These are phyloP conservation scores for Lepidocyrtoides sp. DNA, from an alignment of 2,888 invertebrate species.

Conservation along the genomic window DNA sequence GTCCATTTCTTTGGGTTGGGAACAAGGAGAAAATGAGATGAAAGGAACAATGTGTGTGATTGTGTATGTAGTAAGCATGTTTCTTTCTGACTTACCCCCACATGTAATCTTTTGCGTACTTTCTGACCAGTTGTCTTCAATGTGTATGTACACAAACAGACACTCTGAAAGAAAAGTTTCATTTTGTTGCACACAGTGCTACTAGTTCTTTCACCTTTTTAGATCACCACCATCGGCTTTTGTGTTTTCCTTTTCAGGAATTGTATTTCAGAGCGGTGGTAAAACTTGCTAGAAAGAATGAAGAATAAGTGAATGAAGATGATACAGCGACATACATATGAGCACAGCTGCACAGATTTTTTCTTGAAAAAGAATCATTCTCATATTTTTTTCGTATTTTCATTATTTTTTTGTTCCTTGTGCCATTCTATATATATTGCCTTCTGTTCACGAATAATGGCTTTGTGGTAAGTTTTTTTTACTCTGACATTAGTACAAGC, in stretches of 20 bases:
- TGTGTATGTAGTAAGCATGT: constrained; percentile 13
- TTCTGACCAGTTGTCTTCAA: constrained; percentile 63
- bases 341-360: not conserved
- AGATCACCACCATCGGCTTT: constrained; percentile 6
- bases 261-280: not conserved
- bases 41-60: constrained; percentile 53
- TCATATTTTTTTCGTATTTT: not conserved
- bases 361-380: not conserved
- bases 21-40: constrained; percentile 24
- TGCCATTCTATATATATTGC: not conserved
- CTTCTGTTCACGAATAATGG: not conserved
- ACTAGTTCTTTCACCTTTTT: constrained; percentile 29
- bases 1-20: constrained; percentile 34
- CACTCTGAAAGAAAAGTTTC: constrained; percentile 13
- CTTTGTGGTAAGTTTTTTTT: not conserved
- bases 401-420: not conserved
- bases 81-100: not conserved
- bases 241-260: not conserved
- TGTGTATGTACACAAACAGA: not conserved
- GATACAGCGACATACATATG: not conserved
- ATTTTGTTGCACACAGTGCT: not conserved
- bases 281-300: constrained; percentile 17
- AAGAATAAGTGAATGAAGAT: constrained; percentile 2
- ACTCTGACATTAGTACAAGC: not conserved
- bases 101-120: constrained; percentile 12